A percentile compares a stretch with the other conserved stretches of the same genome.
These are phyloP conservation scores for Gephyroberyx darwinii DNA, from an alignment of 2,797 vertebrate species.

Conservation along the genomic window DNA sequence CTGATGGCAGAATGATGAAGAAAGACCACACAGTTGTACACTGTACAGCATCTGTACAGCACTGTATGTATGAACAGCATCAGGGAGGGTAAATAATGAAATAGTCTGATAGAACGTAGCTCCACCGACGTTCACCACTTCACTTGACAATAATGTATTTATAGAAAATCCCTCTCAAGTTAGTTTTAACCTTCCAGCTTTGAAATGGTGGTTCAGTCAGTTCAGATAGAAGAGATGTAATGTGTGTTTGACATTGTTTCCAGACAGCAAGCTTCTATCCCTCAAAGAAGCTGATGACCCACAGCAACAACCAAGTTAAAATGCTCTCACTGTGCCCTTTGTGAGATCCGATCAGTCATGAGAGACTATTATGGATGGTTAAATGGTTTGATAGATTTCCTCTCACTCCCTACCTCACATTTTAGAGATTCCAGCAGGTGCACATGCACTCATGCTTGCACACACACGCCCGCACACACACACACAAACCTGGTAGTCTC, in stretches of 20 bases:
- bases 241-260: conserved; percentile 33
- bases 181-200: conserved; percentile 34
- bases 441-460: conserved; percentile 38
- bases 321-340: conserved; percentile 38
- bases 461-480: conserved; percentile 26
- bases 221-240: conserved; percentile 17
- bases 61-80: not conserved
- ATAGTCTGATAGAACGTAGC: not conserved
- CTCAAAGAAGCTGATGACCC: conserved; percentile 59
- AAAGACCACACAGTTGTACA: not conserved
- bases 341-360: conserved; percentile 38
- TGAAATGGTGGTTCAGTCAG: conserved; percentile 28
- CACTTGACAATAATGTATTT: conserved; percentile 16
- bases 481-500: conserved; percentile 28
- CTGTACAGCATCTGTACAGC: not conserved
- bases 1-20: not conserved
- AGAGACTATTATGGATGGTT: conserved; percentile 46
- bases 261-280: conserved; percentile 38
- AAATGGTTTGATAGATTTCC: conserved; percentile 63
- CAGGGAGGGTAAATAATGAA: not conserved
- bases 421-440: conserved; percentile 51
- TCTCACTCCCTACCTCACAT: conserved; percentile 25
- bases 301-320: conserved; percentile 50
- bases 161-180: conserved; percentile 2
- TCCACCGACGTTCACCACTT: not conserved